Base-by-base conservation (phyloP, 2,888 invertebrate species). In the Andricus quercusramuli region DNA sequence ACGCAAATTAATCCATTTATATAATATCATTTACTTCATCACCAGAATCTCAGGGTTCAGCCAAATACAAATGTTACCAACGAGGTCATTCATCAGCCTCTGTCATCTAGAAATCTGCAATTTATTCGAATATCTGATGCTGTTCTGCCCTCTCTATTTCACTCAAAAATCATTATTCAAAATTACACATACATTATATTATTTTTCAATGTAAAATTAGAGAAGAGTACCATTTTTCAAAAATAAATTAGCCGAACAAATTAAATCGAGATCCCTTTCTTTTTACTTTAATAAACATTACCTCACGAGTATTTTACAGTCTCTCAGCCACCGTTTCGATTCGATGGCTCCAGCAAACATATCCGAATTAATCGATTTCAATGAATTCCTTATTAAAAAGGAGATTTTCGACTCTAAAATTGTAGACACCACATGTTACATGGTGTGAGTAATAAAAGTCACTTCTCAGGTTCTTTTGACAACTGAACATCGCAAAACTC, bases 281-380 rank as follows among this genome's bases (percentile, higher is more conserved):
- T n/a, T n/a, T n/a, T 20, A 20, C 8, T 51, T 59, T 22, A 11
- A 3, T 22, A 11, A 22, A 22, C 11, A 22, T 90, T 92, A 93
- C 93, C 93, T 93, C 82, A 91, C 68, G 29, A 92, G 87, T 85
- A 92, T 88, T 82, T 87, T 89, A 87, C 91, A 93, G 85, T 93
- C 93, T 84, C 92, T 91, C 82, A 94, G 93, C 95, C 95, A 95
- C 83, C 94, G 93, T 90, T 95, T 93, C 74, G 94, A 94, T 83
- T 95, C 95, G 80, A 93, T 90, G 89, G 94, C 94, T 86, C 94
- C 94, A 83, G 95, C 95, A 89, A 95, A 95, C 95, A 95, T 95
- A 80, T 85, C 91, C 37, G 3, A 67, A 32, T 56, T 37, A 74
- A 74, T 74, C 51, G 32, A 74, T 56, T 32, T 74, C 56, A n/a